Percentiles rank a stretch among this genome's conserved stretches.
Evolutionary conservation across 92 coral and sea anemone genomes (phyloP).

Genomic region (Bergia sp.): DNA sequence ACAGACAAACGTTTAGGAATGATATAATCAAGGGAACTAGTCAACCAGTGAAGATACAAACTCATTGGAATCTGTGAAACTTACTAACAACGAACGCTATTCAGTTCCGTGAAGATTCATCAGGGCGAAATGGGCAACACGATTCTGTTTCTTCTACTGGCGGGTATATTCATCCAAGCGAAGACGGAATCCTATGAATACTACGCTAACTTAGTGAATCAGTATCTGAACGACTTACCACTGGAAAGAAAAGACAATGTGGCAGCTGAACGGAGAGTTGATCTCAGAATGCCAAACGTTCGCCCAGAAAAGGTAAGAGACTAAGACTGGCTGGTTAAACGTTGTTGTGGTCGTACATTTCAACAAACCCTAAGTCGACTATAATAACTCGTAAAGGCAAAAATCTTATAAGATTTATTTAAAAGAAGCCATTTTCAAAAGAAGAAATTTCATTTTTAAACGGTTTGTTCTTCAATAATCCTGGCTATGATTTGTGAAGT

Average conservation of each 20-base stretch:
- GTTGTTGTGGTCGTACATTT: not conserved
- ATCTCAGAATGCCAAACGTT: conserved; percentile 39
- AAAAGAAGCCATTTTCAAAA: not conserved
- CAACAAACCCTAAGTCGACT: not conserved
- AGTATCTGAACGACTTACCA: conserved; percentile 28
- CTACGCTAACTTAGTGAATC: conserved; percentile 31
- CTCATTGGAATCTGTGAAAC: not conserved
- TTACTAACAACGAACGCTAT: not conserved
- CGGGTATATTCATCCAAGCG: not conserved
- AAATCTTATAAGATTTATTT: not conserved
- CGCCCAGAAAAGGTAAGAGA: conserved; percentile 33
- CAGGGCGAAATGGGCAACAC: conserved; percentile 29
- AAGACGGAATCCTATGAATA: conserved; percentile 29
- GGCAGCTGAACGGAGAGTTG: conserved; percentile 3
- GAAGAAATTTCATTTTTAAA: not conserved
- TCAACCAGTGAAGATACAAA: not conserved
- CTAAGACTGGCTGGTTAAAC: not conserved
- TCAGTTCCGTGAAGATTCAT: conserved; percentile 9
- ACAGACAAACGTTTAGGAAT: not conserved
- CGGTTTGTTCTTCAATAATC: not conserved
- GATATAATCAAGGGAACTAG: not conserved
- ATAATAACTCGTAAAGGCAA: not conserved
- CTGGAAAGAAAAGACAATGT: not conserved
- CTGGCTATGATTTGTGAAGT: not conserved
- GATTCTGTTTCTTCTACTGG: conserved; percentile 32